phyloP scores from a whole-genome alignment of 2,888 invertebrate species.

The Cantharis lateralis region DNA sequence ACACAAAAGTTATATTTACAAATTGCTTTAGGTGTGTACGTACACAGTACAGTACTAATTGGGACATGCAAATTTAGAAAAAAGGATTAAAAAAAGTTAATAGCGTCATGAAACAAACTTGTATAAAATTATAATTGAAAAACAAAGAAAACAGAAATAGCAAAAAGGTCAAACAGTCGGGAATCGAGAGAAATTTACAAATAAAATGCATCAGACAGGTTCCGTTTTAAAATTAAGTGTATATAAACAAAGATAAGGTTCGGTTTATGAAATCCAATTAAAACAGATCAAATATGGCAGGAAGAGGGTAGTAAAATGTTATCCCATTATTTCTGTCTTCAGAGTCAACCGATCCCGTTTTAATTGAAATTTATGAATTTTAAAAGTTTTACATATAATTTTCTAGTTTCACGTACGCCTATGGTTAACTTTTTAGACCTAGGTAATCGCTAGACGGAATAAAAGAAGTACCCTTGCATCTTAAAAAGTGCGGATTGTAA shows the following conservation, averaged over 20 bases:
- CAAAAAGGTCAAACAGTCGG: background rate
- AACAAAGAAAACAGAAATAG: background rate
- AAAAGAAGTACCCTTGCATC: too few relatives aligned
- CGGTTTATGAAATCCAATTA: background rate
- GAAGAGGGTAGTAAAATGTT: background rate
- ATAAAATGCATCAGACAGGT: background rate
- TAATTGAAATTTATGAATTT: background rate
- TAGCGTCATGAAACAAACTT: too few relatives aligned
- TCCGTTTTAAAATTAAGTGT: background rate
- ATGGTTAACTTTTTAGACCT: too few relatives aligned
- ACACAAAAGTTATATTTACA: background rate
- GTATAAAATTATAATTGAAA: background rate
- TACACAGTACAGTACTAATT: background rate
- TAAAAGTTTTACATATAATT: too few relatives aligned
- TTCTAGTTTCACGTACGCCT: too few relatives aligned
- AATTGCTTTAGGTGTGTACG: background rate
- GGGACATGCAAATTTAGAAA: background rate
- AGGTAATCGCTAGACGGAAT: too few relatives aligned
- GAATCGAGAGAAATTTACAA: background rate
- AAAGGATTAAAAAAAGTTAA: too few relatives aligned
- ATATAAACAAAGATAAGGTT: too few relatives aligned
- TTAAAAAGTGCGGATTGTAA: too few relatives aligned
- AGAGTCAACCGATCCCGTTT: background rate
- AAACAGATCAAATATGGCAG: background rate
- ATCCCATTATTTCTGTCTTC: background rate